Evolutionary conservation across 2,113 vertebrate species (phyloP).

Genomic region (Camelus bactrianus): DNA sequence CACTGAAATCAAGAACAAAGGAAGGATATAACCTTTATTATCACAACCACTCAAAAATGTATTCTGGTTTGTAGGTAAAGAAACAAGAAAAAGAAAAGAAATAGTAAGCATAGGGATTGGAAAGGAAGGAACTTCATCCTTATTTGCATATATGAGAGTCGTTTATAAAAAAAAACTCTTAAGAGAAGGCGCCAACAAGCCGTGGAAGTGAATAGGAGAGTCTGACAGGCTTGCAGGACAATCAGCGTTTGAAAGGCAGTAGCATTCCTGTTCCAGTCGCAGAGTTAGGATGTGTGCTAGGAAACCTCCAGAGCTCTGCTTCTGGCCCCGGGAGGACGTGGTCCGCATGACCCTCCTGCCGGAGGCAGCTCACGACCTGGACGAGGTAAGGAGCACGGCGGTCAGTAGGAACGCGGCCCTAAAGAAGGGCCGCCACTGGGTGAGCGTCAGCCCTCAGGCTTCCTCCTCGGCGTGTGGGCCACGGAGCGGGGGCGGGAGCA

Average conservation of each 20-base stretch:
- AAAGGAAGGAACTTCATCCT: background rate
- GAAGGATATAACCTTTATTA: background rate
- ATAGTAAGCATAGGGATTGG: background rate
- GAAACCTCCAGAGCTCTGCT: background rate
- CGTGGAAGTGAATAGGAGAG: background rate
- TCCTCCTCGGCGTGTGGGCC: background rate
- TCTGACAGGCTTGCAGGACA: background rate
- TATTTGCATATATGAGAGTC: background rate
- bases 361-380: background rate
- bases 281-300: background rate
- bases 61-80: background rate
- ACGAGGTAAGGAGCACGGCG: background rate
- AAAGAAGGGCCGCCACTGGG: background rate
- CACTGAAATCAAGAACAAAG: background rate
- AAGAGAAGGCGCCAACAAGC: background rate
- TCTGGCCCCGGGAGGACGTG: background rate
- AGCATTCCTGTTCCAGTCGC: background rate
- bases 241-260: too few relatives aligned
- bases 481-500: rapidly evolving
- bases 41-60: background rate
- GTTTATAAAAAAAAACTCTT: background rate
- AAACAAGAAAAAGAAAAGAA: conserved; percentile 12
- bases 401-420: rapidly evolving
- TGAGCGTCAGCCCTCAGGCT: rapidly evolving
- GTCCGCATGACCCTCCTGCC: too few relatives aligned